Evolutionary conservation across 2,797 vertebrate species (phyloP).

Genomic region (Pseudomugil tenellus): DNA sequence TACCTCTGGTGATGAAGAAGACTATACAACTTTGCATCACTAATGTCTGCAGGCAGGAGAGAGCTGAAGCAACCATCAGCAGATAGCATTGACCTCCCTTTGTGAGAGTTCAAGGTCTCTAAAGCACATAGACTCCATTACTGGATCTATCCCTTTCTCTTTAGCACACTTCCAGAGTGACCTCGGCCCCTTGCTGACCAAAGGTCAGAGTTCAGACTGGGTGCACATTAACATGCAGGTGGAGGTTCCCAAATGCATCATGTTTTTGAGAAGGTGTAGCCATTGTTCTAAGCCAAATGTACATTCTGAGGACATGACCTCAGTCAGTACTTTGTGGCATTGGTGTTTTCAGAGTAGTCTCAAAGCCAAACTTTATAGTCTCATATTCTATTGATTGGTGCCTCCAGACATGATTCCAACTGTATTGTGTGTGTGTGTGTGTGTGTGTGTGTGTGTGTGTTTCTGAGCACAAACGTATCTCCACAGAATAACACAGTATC

Average conservation of each 20-base stretch:
- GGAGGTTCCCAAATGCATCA: conserved; percentile 25
- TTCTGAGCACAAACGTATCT: background rate
- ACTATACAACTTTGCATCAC: conserved; percentile 31
- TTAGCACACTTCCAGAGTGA: conserved; percentile 62
- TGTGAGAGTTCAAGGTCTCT: conserved; percentile 31
- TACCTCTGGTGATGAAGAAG: conserved; percentile 35
- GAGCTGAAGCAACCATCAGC: conserved; percentile 26
- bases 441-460: background rate
- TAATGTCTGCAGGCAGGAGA: conserved; percentile 34
- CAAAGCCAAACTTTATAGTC: background rate
- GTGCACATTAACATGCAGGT: conserved; percentile 78
- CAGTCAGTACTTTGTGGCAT: conserved; percentile 9
- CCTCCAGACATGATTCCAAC: background rate
- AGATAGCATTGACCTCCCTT: conserved; percentile 40
- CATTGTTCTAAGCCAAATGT: conserved; percentile 5
- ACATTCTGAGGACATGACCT: conserved; percentile 40
- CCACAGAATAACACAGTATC: background rate
- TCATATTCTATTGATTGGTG: background rate
- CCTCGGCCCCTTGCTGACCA: conserved; percentile 48
- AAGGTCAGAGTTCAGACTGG: conserved; percentile 68
- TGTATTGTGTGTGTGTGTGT: too few species aligned
- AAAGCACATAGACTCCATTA: conserved; percentile 68
- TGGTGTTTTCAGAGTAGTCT: conserved; percentile 19
- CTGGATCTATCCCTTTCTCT: conserved; percentile 66
- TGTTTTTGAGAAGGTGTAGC: conserved; percentile 20